phyloP scores from a whole-genome alignment of 2,888 invertebrate species.

The Hanleya hanleyi region DNA sequence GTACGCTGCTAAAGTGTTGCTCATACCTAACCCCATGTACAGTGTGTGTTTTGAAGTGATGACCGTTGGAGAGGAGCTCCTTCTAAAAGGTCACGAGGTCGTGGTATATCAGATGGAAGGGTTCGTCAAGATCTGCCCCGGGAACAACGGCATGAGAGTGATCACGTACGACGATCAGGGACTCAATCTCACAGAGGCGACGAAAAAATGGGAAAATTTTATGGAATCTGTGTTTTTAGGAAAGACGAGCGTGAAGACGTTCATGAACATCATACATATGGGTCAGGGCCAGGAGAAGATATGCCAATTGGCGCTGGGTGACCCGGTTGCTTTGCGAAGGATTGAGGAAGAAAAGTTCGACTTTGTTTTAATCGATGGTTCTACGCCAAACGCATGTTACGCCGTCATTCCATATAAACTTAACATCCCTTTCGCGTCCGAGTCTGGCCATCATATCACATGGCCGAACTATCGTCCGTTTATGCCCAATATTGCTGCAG shows the following conservation, averaged over 20 bases:
- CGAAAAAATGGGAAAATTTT: background rate
- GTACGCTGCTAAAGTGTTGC: background rate
- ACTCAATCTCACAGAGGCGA: background rate
- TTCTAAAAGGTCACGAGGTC: background rate
- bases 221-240: background rate
- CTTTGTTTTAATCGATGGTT: background rate
- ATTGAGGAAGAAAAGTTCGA: background rate
- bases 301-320: background rate
- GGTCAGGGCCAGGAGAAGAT: background rate
- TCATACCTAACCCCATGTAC: background rate
- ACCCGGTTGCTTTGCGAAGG: background rate
- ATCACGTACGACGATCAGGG: background rate
- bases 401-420: background rate
- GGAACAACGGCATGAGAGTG: background rate
- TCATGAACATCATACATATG: background rate
- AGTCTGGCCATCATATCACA: background rate
- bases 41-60: background rate
- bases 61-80: background rate
- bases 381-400: background rate
- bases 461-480: background rate
- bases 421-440: background rate
- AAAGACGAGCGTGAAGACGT: background rate
- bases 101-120: background rate
- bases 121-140: background rate
- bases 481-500: background rate